Percentiles rank a stretch among this genome's conserved stretches.
These are phyloP conservation scores for Drosophila serrata DNA, from an alignment of 1,140 invertebrate species.

Conservation along the genomic window DNA sequence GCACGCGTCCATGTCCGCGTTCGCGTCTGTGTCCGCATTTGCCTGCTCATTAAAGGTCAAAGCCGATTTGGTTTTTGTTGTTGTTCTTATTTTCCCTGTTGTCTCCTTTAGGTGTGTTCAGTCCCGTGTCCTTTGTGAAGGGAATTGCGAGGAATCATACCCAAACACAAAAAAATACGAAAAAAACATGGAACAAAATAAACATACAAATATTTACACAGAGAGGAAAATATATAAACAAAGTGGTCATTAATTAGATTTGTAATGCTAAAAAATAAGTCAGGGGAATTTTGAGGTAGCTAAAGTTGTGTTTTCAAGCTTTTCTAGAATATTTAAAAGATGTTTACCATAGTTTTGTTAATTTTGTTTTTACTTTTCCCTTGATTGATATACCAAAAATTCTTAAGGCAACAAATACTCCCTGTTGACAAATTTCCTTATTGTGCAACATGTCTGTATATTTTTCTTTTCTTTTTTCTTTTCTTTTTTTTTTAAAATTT, in stretches of 20 bases:
- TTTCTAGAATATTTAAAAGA: no score
- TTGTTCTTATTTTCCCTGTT: conserved; percentile 33
- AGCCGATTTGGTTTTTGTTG: conserved; percentile 62
- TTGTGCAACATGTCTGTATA: conserved; percentile 25
- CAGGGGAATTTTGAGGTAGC: background rate
- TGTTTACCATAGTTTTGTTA: no score
- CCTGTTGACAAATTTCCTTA: background rate
- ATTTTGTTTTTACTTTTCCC: conserved; percentile 3
- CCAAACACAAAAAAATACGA: conserved; percentile 11
- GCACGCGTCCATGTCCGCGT: conserved; percentile 58
- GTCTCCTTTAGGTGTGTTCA: conserved; percentile 57
- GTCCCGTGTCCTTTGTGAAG: conserved; percentile 26
- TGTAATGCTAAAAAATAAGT: background rate
- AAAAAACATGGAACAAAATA: conserved; percentile 15
- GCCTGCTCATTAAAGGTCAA: conserved; percentile 77
- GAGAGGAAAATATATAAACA: background rate
- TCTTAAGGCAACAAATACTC: background rate
- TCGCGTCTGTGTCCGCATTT: conserved; percentile 48
- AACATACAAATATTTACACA: conserved; percentile 17
- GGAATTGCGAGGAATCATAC: conserved; percentile 27
- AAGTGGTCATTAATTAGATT: background rate
- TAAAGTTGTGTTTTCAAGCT: background rate
- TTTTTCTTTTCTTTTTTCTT: conserved; percentile 10
- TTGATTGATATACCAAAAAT: background rate
- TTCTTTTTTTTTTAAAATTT: conserved; percentile 17